Percentiles rank a stretch among this genome's conserved stretches.
phyloP scores from a whole-genome alignment of 1,140 invertebrate species.

The Saxidomus purpurata region DNA sequence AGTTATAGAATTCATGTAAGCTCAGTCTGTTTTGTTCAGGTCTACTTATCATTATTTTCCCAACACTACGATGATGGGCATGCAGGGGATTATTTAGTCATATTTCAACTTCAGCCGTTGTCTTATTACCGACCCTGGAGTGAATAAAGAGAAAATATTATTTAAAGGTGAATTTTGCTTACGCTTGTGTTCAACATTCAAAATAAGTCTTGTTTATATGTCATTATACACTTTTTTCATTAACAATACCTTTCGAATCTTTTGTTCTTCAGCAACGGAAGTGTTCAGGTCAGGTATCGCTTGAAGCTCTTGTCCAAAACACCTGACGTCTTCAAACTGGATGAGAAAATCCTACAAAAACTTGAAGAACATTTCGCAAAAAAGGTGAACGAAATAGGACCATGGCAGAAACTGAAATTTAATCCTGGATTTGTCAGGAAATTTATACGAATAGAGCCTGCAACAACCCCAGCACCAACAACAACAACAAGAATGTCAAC shows the following conservation, averaged over 20 bases:
- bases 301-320: slow-evolving; percentile 19
- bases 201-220: too few relatives aligned
- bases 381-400: slow-evolving; percentile 46
- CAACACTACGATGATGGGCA: too few relatives aligned
- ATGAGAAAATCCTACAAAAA: background rate
- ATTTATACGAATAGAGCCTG: slow-evolving; percentile 32
- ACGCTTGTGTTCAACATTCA: too few relatives aligned
- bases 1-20: slow-evolving; percentile 63
- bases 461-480: background rate
- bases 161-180: too few relatives aligned
- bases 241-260: too few relatives aligned
- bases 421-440: slow-evolving; percentile 13
- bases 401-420: slow-evolving; percentile 47
- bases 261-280: slow-evolving; percentile 56
- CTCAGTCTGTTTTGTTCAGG: too few relatives aligned
- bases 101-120: too few relatives aligned
- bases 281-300: slow-evolving; percentile 30
- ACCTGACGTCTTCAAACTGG: slow-evolving; percentile 4
- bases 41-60: too few relatives aligned
- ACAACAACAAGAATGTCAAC: background rate
- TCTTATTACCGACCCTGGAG: too few relatives aligned
- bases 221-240: too few relatives aligned
- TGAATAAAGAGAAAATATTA: too few relatives aligned
- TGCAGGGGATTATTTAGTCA: too few relatives aligned
- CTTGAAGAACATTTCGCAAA: slow-evolving; percentile 49